These are phyloP conservation scores for Platalea minor DNA, from an alignment of 2,797 vertebrate species.

Conservation along the genomic window DNA sequence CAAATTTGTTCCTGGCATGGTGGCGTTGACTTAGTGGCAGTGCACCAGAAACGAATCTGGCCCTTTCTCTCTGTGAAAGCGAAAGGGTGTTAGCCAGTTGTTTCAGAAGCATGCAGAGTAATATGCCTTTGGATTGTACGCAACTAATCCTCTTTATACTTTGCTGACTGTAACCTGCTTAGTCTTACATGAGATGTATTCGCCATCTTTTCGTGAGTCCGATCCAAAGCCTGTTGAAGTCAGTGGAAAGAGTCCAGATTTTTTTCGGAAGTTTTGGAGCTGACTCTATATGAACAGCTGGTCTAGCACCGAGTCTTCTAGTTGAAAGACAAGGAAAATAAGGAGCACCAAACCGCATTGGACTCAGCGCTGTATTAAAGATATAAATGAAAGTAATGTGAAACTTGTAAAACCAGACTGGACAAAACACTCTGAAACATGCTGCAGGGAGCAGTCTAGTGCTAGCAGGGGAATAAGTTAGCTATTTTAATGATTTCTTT, in stretches of 20 bases:
- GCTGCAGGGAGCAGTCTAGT: constrained; percentile 5
- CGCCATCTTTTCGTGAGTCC: background rate
- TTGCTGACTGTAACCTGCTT: constrained; percentile 46
- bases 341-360: background rate
- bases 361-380: background rate
- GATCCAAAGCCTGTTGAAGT: constrained; percentile 21
- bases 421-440: constrained; percentile 15
- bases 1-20: background rate
- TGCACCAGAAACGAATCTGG: background rate
- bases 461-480: constrained; percentile 15
- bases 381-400: constrained; percentile 44
- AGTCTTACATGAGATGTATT: constrained; percentile 35
- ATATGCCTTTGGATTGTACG: background rate
- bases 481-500: constrained; percentile 36
- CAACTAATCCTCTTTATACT: constrained; percentile 50
- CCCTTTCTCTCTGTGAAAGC: background rate
- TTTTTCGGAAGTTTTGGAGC: background rate
- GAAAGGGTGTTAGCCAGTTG: background rate
- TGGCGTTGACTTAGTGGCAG: background rate
- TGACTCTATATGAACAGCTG: constrained; percentile 16
- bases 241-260: background rate
- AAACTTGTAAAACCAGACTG: constrained; percentile 53
- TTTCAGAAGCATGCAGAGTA: background rate
- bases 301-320: background rate
- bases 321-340: constrained; percentile 45